phyloP scores from a whole-genome alignment of 2,888 invertebrate genomes.

The Agrochola litura region DNA sequence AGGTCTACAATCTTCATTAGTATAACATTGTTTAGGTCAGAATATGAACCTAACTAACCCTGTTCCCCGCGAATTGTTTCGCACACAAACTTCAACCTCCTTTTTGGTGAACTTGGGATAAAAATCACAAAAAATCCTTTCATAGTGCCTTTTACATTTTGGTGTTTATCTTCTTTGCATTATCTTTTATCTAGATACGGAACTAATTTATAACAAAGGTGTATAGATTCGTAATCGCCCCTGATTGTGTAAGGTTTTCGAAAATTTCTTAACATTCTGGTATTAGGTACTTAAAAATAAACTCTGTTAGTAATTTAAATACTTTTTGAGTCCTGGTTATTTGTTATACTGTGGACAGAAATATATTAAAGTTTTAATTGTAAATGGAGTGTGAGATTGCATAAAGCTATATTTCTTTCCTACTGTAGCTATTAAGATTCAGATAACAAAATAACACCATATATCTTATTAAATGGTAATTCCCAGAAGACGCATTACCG shows the following conservation, averaged over 20 bases:
- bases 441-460: neutral
- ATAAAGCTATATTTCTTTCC: neutral
- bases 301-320: constrained; percentile 31
- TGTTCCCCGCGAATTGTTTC: neutral
- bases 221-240: constrained; percentile 6
- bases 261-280: constrained; percentile 1
- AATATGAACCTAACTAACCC: neutral
- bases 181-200: constrained; percentile 18
- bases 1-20: neutral
- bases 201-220: neutral
- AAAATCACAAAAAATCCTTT: neutral
- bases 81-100: neutral
- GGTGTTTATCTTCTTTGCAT: constrained; percentile 7
- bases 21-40: neutral
- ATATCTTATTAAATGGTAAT: neutral
- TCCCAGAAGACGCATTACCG: neutral
- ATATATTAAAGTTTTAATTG: constrained; percentile 30
- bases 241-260: neutral
- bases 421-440: neutral
- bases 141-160: neutral
- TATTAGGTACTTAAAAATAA: constrained; percentile 6
- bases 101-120: neutral
- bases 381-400: constrained; percentile 9
- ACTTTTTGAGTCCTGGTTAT: constrained; percentile 29
- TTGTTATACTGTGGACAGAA: neutral